Percentiles rank a stretch among this genome's conserved stretches.
phyloP scores from a whole-genome alignment of 2,888 invertebrate genomes.

The Elegia similella region DNA sequence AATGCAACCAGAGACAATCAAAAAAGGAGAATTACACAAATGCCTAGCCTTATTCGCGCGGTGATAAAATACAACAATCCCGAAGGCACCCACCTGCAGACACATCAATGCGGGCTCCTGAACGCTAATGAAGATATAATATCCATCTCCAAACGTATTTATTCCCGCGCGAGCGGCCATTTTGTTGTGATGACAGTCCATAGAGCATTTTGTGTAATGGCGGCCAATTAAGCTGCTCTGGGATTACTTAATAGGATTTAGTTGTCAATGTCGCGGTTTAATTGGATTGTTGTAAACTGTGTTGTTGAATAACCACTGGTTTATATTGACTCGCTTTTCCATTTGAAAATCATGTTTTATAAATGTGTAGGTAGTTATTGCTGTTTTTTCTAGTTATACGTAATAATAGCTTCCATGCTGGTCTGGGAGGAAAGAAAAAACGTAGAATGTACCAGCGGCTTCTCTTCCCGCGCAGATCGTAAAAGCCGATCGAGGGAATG shows the following conservation, averaged over 20 bases:
- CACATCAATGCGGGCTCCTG: slow-evolving; percentile 73
- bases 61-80: slow-evolving; percentile 78
- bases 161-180: slow-evolving; percentile 66
- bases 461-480: too few relatives aligned
- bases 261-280: slow-evolving; percentile 74
- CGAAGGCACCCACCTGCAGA: slow-evolving; percentile 72
- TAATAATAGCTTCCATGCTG: too few relatives aligned
- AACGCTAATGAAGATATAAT: slow-evolving; percentile 81
- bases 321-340: slow-evolving; percentile 14
- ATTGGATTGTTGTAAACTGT: slow-evolving; percentile 74
- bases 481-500: too few relatives aligned
- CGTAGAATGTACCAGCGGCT: too few relatives aligned
- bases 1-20: slow-evolving; percentile 40
- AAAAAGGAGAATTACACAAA: slow-evolving; percentile 50
- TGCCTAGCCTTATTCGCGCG: slow-evolving; percentile 46
- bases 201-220: slow-evolving; percentile 70
- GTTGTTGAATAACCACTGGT: slow-evolving; percentile 42
- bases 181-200: slow-evolving; percentile 70
- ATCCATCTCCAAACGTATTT: slow-evolving; percentile 73
- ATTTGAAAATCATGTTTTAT: background rate
- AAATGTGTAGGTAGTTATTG: background rate
- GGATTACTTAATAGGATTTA: slow-evolving; percentile 73
- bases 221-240: slow-evolving; percentile 69
- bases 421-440: too few relatives aligned
- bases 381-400: background rate